These are phyloP conservation scores for Coendou prehensilis DNA, from an alignment of 2,797 vertebrate species.

Conservation along the genomic window DNA sequence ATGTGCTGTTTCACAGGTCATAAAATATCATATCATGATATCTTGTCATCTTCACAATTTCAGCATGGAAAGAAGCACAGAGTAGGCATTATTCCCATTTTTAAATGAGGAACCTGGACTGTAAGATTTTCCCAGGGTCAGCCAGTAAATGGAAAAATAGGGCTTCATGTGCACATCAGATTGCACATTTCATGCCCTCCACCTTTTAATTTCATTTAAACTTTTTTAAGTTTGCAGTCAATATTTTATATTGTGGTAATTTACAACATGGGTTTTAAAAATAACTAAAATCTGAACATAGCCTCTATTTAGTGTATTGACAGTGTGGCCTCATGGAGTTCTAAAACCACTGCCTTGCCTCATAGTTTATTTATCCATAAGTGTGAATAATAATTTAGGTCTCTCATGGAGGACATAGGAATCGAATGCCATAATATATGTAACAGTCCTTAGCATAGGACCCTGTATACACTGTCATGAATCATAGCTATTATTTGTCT, in stretches of 20 bases:
- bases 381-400: neutral
- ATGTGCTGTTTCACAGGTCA: neutral
- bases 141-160: neutral
- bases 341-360: neutral
- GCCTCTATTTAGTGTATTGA: neutral
- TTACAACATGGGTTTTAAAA: slow-evolving; percentile 3
- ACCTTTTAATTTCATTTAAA: neutral
- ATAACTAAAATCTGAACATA: neutral
- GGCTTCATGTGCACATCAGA: neutral
- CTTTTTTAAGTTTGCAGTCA: neutral
- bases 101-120: neutral
- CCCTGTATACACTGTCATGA: neutral
- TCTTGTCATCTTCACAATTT: neutral
- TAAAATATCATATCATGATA: neutral
- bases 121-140: slow-evolving; percentile 28
- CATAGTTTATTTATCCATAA: neutral
- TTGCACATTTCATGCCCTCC: neutral
- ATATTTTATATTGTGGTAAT: neutral
- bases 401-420: neutral
- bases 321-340: neutral
- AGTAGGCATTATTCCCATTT: neutral
- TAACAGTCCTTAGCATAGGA: neutral
- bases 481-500: neutral
- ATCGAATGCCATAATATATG: neutral
- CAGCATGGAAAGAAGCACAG: neutral